Base-by-base conservation (phyloP, 2,113 vertebrate genomes). In the Gallinago paraguaiae region DNA sequence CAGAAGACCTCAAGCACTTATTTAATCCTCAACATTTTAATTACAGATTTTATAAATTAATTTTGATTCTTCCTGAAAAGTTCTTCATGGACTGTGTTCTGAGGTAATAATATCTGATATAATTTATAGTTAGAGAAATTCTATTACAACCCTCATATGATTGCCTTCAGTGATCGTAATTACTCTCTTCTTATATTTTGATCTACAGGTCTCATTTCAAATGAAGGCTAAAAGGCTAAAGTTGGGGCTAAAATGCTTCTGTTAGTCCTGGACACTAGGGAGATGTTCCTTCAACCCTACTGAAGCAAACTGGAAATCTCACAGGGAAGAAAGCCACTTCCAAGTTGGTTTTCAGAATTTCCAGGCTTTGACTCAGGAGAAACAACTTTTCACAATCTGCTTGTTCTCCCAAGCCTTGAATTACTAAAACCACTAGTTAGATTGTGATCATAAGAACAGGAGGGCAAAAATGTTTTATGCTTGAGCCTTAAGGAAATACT, bases 11-110 rank as follows among this genome's bases (percentile, higher is more conserved):
- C 90, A 74, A 97, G 97, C 91, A 82, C 94, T 94, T 93, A 96
- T 93, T 97, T 97, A 96, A 96, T 97, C 92, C 94, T 96, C 89
- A 92, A 46, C 76, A 90, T 95, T 97, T 95, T 97, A 97, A 97
- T 98, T 97, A 97, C 84, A 86, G 87, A 94, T 87, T 90, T 95
- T 92, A 94, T 94, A 95, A 97, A 98, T 97, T 88, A 95, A 92
- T 96, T 97, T 95, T 95, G 80, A 90, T 95, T 95, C 91, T 46
- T 95, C 41, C 87, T 95, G 83, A 72, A 95, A 97, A 94, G 89
- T 96, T 97, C 90, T 93, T 84, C 77, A 61, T 61, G 64, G 64
- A 41, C 82, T 92, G 39, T 80, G 48, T 96, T 97, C 89, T 83
- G 91, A 96, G 72, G 88, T 97, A 96, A 94, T 96, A 94, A 77